Evolutionary conservation across 2,888 invertebrate genomes (phyloP), one percentile per base, ranked within the genome.

Genomic region (Osedax frankpressi): DNA sequence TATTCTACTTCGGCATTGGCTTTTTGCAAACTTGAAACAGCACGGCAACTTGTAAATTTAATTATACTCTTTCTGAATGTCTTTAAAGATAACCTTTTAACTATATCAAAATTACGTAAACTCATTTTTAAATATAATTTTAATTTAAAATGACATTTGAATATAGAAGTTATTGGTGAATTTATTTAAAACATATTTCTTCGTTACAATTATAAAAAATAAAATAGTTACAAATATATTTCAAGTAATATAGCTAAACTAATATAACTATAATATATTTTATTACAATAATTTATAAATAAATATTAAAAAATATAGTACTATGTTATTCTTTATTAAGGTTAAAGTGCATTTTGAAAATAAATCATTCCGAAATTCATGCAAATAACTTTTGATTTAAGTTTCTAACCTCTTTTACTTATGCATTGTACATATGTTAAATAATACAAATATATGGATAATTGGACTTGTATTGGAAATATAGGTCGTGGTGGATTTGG

Each of bases 1-100:
- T 82, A 83, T 69, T 69, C 69, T 6, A 44, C 44, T 11, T 44
- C 19, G 19, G 6, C 44, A 19, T 6, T 11, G 19, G 19, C 44
- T 11, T 11, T 19, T 6, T 6, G 11, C 44, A 11, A 19, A 44
- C 44, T 44, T 11, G 44, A 44, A 11, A 44, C 19, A 11, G 44
- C 6, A 44, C 19, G 19, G 19, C 44, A 44, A 11, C 44, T 44
- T 11, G 6, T 11, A 44, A 44, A 44, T 44, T 44, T 44, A 44
- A 11, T 44, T 44, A 44, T 44, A 11, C 19, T 44, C n/a, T n/a
- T n/a, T n/a, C n/a, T n/a, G 6, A 19, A 11, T 19, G 44, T 44
- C 6, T 44, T 44, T 11, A 6, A 19, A 44, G 44, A 6, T 44
- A 44, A 11, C 19, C 6, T 6, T 44, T 44, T 44, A 44, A 44